Base-by-base conservation (phyloP, 2,888 invertebrate species). In the Metalampra italica region DNA sequence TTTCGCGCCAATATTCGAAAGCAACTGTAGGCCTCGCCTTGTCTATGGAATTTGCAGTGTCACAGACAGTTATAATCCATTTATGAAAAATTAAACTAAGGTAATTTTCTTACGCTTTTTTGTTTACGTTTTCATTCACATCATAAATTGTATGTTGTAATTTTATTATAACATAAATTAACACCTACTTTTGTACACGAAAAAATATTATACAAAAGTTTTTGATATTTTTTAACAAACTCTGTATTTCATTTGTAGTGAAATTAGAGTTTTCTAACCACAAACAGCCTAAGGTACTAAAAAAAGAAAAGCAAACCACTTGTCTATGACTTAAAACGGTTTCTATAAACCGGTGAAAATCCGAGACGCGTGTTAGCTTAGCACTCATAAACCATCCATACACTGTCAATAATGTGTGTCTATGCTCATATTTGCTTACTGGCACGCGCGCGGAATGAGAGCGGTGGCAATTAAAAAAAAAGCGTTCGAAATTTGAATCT, bases 371-470 rank as follows among this genome's bases (percentile, higher is more conserved):
- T 43, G 43, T 54, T 54, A 37, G 47, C 51, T 42, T 15, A 47
- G 29, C 51, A 47, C 53, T 50, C 36, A 53, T 38, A 40, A 56
- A 11, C 40, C 53, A 44, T 44, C 54, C 60, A 58, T 56, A 61
- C 50, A 47, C 48, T 15, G 50, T 52, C 51, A 52, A 53, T 47
- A 51, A 52, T 44, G 22, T 38, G 45, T 50, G 47, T 47, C 47
- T 50, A 50, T 41, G 44, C 22, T 22, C 5, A 43, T 68, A 61
- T 73, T 63, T 71, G 54, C 60, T 50, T 38, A 61, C 57, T 52
- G 67, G 71, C 75, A 71, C 67, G 71, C 67, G 71, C 62, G 57
- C 49, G 5, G 49, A 62, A 63, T 58, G 57, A 50, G 54, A 60
- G 59, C 61, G 60, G 68, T 60, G 60, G 67, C 62, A 60, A 49